Evolutionary conservation across 2,113 vertebrate species (phyloP).

Genomic region (Solea senegalensis): DNA sequence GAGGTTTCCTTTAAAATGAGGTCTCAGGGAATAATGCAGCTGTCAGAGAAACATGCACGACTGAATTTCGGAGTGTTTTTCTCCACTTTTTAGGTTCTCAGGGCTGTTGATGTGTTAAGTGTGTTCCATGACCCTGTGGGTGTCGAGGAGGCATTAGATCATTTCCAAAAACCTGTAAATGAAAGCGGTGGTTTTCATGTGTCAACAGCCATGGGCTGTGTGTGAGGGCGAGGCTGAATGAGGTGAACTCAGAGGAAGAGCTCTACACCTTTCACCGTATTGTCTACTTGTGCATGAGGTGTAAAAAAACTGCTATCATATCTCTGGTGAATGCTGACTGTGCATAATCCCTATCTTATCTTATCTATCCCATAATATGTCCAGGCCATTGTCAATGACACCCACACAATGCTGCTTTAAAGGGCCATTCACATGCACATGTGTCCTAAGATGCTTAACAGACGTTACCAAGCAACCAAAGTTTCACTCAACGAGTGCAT

Average conservation of each 20-base stretch:
- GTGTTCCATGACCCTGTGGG: conserved; percentile 8
- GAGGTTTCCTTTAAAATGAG: conserved; percentile 58
- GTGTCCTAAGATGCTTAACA: too few species aligned
- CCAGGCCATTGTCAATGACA: too few species aligned
- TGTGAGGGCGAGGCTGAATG: conserved; percentile 6
- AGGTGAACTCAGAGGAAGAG: conserved; percentile 14
- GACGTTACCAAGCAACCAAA: too few species aligned
- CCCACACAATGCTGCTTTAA: too few species aligned
- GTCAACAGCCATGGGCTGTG: conserved; percentile 21
- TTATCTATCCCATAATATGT: too few species aligned
- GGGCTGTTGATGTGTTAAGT: conserved; percentile 9
- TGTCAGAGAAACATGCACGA: conserved; percentile 21
- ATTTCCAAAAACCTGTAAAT: conserved; percentile 17
- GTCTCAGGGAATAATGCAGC: conserved; percentile 22
- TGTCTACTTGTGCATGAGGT: too few species aligned
- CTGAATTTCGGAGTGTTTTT: neutral
- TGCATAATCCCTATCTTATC: neutral
- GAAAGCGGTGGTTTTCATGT: conserved; percentile 18
- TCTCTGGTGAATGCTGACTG: too few species aligned
- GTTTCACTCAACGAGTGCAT: too few species aligned
- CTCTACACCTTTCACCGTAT: too few species aligned
- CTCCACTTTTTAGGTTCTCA: conserved; percentile 4
- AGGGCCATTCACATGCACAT: too few species aligned
- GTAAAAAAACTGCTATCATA: too few species aligned
- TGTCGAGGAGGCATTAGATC: neutral